Evolutionary conservation across 2,113 vertebrate species (phyloP).

Genomic region (Charadrius vociferus): DNA sequence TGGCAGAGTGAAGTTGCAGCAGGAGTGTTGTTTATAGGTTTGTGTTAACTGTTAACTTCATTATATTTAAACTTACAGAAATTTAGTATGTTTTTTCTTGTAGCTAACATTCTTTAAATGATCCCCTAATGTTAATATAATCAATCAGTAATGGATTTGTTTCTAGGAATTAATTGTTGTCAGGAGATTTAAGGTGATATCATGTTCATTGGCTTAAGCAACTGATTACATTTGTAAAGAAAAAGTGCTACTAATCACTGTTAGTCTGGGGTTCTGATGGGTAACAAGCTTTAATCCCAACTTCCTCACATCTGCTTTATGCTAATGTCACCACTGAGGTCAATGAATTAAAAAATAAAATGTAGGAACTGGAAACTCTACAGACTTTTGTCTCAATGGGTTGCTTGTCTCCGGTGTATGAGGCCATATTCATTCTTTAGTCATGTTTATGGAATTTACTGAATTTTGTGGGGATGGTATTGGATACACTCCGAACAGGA

Average conservation of each 20-base stretch:
- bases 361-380: background rate
- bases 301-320: background rate
- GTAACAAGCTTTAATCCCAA: background rate
- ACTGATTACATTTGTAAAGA: conserved; percentile 31
- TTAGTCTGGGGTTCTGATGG: background rate
- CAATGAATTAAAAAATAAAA: background rate
- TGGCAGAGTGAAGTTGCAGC: background rate
- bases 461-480: background rate
- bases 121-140: conserved; percentile 11
- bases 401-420: background rate
- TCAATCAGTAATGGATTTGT: background rate
- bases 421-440: background rate
- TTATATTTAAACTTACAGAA: conserved; percentile 19
- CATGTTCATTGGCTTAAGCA: conserved; percentile 43
- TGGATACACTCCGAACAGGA: background rate
- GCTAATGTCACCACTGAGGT: background rate
- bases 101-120: conserved; percentile 8
- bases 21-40: background rate
- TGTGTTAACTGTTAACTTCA: conserved; percentile 1
- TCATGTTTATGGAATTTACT: background rate
- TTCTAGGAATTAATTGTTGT: conserved; percentile 50
- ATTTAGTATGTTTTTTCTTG: background rate
- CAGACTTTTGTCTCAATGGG: background rate
- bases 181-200: conserved; percentile 41
- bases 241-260: background rate